Evolutionary conservation across 2,113 vertebrate species (phyloP).

Genomic region (Ochotona princeps): DNA sequence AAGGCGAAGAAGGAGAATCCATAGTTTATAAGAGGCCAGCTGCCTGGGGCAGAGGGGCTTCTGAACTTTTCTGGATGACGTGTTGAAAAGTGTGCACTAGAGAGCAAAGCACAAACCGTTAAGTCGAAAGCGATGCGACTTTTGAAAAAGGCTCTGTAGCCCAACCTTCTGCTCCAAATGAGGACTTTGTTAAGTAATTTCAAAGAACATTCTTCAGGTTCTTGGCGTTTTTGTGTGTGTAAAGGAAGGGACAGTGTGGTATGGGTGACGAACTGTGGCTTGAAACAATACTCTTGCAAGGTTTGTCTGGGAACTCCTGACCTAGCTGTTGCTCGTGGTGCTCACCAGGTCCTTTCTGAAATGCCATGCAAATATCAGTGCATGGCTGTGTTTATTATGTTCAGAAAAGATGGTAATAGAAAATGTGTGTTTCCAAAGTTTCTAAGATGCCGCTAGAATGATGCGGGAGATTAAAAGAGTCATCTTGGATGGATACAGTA

Average conservation of each 20-base stretch:
- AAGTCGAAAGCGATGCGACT: background rate
- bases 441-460: background rate
- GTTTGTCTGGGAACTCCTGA: background rate
- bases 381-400: background rate
- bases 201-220: background rate
- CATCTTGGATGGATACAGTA: constrained; percentile 1
- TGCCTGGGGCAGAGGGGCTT: too few relatives aligned
- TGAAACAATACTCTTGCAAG: background rate
- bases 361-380: background rate
- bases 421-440: background rate
- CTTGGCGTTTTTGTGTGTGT: background rate
- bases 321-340: background rate
- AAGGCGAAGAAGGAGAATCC: too few relatives aligned
- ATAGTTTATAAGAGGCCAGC: too few relatives aligned
- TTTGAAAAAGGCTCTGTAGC: background rate
- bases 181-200: background rate
- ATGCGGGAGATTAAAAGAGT: background rate
- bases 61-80: background rate
- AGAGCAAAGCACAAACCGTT: constrained; percentile 19
- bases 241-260: background rate
- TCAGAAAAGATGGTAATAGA: background rate
- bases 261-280: background rate
- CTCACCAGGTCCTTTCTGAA: background rate
- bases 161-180: background rate
- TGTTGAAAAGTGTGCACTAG: background rate